phyloP scores from a whole-genome alignment of 2,113 vertebrate species.

The Leucopsar rothschildi region DNA sequence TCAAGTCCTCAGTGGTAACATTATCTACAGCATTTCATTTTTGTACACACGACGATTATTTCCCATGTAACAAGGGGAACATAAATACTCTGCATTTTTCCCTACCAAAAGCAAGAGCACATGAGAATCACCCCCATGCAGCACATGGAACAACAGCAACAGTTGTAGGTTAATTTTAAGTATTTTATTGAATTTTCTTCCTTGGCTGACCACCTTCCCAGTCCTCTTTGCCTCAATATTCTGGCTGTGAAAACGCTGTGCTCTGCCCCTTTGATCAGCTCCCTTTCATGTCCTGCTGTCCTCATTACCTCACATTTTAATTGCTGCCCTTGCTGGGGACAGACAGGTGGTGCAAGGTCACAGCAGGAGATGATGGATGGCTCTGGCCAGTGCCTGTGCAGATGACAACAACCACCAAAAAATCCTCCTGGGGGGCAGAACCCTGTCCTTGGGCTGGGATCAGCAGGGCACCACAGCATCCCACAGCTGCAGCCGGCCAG shows the following conservation, averaged over 20 bases:
- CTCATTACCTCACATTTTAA: constrained; percentile 46
- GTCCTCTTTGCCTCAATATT: neutral
- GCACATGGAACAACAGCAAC: neutral
- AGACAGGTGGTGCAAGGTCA: constrained; percentile 40
- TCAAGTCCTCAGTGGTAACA: neutral
- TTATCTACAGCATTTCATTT: neutral
- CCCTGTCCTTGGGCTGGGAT: neutral
- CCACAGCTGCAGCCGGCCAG: neutral
- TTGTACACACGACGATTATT: neutral
- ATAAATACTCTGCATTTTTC: neutral
- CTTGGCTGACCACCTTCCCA: neutral
- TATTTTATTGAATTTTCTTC: neutral
- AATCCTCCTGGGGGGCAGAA: neutral
- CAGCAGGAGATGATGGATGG: constrained; percentile 18
- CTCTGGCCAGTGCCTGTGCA: neutral
- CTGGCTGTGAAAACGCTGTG: neutral
- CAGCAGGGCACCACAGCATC: neutral
- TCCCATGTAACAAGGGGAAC: neutral
- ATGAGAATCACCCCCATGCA: accelerated
- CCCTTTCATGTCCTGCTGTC: constrained; percentile 42
- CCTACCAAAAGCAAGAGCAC: no score
- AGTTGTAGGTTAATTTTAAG: neutral
- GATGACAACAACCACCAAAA: neutral
- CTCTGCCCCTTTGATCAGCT: constrained; percentile 50
- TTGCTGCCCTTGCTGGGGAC: constrained; percentile 8